phyloP scores from a whole-genome alignment of 2,888 invertebrate species.

The Lasioglossum lativentre region DNA sequence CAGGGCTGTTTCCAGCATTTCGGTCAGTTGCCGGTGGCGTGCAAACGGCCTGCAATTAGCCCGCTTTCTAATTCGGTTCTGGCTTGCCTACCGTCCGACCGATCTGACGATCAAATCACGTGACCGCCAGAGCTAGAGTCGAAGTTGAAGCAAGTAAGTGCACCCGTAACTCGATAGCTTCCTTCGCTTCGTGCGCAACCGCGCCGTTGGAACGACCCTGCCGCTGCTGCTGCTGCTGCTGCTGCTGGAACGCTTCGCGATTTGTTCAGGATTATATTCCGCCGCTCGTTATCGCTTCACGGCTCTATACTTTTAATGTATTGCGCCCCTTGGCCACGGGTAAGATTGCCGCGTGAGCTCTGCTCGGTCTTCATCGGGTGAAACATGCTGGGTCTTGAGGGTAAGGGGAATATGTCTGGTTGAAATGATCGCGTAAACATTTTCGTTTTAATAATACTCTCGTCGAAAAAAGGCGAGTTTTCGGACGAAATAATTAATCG shows the following conservation, averaged over 20 bases:
- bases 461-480: too few relatives aligned
- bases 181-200: constrained; percentile 7
- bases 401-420: neutral
- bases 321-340: neutral
- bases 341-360: neutral
- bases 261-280: constrained; percentile 32
- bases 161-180: constrained; percentile 55
- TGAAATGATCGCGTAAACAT: neutral
- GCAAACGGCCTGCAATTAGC: constrained; percentile 81
- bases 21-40: constrained; percentile 78
- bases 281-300: constrained; percentile 15
- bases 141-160: constrained; percentile 67
- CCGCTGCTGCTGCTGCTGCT: neutral
- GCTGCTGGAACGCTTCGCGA: constrained; percentile 17
- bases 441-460: too few relatives aligned
- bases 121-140: constrained; percentile 72
- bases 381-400: neutral
- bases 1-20: constrained; percentile 70
- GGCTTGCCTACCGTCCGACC: constrained; percentile 72
- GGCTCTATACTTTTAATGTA: neutral
- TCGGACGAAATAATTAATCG: too few relatives aligned
- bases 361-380: neutral
- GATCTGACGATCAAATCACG: constrained; percentile 81
- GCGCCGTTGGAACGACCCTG: too few relatives aligned
- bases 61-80: constrained; percentile 80